These are phyloP conservation scores for Macroramphosus scolopax DNA, from an alignment of 2,797 vertebrate species.

Conservation along the genomic window DNA sequence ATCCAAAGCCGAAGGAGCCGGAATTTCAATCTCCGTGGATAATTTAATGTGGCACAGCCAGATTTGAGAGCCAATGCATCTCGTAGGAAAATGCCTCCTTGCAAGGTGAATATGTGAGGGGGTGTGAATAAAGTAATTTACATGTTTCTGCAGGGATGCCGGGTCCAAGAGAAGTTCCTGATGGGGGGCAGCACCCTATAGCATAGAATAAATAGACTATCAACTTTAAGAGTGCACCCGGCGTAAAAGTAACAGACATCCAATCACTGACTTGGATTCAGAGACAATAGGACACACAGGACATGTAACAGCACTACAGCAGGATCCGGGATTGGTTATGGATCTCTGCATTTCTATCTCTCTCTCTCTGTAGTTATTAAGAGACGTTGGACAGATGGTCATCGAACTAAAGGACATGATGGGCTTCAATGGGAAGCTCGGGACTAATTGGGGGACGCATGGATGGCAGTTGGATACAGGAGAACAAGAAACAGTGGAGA, in stretches of 20 bases:
- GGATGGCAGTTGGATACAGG: not conserved
- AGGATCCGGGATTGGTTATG: constrained; percentile 25
- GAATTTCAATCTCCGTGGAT: constrained; percentile 52
- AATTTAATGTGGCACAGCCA: constrained; percentile 47
- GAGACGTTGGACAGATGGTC: constrained; percentile 48
- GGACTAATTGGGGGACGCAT: not conserved
- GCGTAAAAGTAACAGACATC: constrained; percentile 6
- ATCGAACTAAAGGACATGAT: constrained; percentile 8
- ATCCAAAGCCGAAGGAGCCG: constrained; percentile 40
- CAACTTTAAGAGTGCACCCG: constrained; percentile 4
- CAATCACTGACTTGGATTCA: constrained; percentile 1
- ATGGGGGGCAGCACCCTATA: constrained; percentile 9
- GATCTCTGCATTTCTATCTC: constrained; percentile 10
- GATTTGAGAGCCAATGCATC: constrained; percentile 37
- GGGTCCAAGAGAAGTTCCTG: constrained; percentile 15
- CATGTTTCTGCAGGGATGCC: constrained; percentile 13
- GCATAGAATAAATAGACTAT: constrained; percentile 14
- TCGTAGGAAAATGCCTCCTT: constrained; percentile 32
- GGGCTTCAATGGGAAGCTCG: not conserved
- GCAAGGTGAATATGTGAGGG: constrained; percentile 23
- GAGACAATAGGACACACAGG: constrained; percentile 14
- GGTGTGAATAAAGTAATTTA: constrained; percentile 33
- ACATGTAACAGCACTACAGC: constrained; percentile 21
- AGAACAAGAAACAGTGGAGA: not conserved
- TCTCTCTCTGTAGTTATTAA: constrained; percentile 35